A percentile compares a stretch with the other conserved stretches of the same genome.
Conservation (phyloP, 2,888 invertebrate genomes). For the Parnassius mnemosyne region DNA sequence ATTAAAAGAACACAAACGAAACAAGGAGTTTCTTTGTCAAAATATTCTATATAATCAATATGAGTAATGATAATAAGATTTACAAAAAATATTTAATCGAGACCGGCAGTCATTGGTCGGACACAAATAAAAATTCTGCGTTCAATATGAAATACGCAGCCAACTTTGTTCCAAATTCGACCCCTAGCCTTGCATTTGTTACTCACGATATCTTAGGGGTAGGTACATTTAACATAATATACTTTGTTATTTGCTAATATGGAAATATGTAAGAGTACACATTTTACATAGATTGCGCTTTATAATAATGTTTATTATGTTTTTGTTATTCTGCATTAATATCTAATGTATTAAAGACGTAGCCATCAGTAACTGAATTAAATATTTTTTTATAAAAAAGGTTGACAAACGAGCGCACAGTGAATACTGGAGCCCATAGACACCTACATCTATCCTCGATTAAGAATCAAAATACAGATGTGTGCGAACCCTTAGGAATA, state of each 20-base stretch:
- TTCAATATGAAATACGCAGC: slow-evolving; percentile 63
- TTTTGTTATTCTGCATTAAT: no score
- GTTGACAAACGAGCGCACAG: no score
- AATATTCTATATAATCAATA: no score
- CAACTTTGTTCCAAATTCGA: slow-evolving; percentile 50
- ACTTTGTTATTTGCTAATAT: slow-evolving; percentile 12
- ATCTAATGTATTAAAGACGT: no score
- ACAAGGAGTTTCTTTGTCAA: no score
- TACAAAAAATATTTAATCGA: slow-evolving; percentile 27
- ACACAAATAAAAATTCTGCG: slow-evolving; percentile 59
- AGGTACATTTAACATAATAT: slow-evolving; percentile 20
- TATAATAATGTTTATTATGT: no score
- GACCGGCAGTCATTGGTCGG: slow-evolving; percentile 55
- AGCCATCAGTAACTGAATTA: no score
- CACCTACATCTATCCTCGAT: no score
- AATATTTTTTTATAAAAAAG: no score
- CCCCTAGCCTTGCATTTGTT: slow-evolving; percentile 49
- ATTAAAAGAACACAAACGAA: not conserved
- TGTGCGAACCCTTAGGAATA: no score
- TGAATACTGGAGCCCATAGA: no score
- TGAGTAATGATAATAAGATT: not conserved
- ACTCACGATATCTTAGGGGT: slow-evolving; percentile 35
- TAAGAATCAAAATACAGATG: no score
- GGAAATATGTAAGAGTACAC: not conserved
- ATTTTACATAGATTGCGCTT: not conserved